A percentile compares a stretch with the other conserved stretches of the same genome.
Evolutionary conservation across 2,797 vertebrate genomes (phyloP).

Genomic region (Phoeniculus purpureus): DNA sequence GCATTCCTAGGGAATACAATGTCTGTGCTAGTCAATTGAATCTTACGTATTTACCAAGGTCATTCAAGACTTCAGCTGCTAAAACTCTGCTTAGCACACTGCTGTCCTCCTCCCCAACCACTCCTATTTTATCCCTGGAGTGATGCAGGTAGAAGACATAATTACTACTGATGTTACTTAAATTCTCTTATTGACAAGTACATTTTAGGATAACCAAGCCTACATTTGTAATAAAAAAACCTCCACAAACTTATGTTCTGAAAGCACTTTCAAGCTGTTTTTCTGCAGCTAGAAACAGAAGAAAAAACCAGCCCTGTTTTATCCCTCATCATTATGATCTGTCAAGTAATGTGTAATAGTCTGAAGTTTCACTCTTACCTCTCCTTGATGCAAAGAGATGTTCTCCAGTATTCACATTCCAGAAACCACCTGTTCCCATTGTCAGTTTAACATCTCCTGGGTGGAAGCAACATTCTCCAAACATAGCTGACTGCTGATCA

Average conservation of each 20-base stretch:
- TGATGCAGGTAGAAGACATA: background rate
- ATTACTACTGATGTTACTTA: background rate
- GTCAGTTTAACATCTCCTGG: slow-evolving; percentile 93
- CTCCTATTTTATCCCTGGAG: background rate
- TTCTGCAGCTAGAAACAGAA: background rate
- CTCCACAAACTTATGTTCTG: background rate
- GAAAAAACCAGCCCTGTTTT: background rate
- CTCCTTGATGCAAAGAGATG: slow-evolving; percentile 76
- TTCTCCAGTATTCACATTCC: slow-evolving; percentile 92
- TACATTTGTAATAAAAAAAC: background rate
- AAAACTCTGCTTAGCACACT: background rate
- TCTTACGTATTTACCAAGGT: background rate
- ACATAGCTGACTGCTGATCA: slow-evolving; percentile 97
- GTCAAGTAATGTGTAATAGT: background rate
- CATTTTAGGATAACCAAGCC: background rate
- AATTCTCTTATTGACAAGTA: background rate
- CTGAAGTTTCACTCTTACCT: slow-evolving; percentile 26
- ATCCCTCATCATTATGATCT: background rate
- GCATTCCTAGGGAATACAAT: background rate
- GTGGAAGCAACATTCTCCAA: slow-evolving; percentile 96
- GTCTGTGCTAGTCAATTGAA: background rate
- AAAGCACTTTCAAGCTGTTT: background rate
- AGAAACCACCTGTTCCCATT: slow-evolving; percentile 96
- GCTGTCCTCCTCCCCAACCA: background rate
- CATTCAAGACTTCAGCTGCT: background rate